Percentiles rank a stretch among this genome's conserved stretches.
Conservation (phyloP, 2,888 invertebrate species). For the Campopleginae sp. region DNA sequence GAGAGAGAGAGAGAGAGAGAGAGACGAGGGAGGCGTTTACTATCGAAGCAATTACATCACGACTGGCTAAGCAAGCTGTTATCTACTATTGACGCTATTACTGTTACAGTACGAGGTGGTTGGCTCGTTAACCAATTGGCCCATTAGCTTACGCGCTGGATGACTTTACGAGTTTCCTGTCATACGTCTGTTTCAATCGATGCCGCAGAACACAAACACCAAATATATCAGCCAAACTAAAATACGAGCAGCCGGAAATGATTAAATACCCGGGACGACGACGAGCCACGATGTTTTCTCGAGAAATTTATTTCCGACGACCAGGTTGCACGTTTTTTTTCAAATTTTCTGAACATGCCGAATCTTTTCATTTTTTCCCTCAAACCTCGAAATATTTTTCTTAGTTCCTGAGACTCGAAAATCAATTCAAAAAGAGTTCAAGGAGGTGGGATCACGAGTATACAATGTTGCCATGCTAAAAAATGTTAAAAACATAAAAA, state of each 20-base stretch:
- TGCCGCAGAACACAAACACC: constrained; percentile 3
- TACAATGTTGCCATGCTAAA: too few relatives aligned
- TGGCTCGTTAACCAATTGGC: constrained; percentile 64
- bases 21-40: constrained; percentile 21
- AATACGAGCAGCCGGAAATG: background rate
- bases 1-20: constrained; percentile 13
- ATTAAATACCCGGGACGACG: background rate
- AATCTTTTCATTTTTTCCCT: background rate
- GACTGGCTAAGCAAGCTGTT: constrained; percentile 62
- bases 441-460: too few relatives aligned
- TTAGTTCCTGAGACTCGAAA: too few relatives aligned
- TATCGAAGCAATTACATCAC: constrained; percentile 51
- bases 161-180: constrained; percentile 54
- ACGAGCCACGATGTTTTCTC: background rate
- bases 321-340: background rate
- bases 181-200: constrained; percentile 47
- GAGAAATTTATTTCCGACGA: background rate
- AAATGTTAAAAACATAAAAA: too few relatives aligned
- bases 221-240: constrained; percentile 2
- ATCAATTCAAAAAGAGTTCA: too few relatives aligned
- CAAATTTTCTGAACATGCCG: background rate
- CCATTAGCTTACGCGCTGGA: constrained; percentile 54
- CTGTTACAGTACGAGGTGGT: constrained; percentile 38
- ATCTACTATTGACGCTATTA: constrained; percentile 56
- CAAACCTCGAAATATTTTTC: too few relatives aligned